Conservation (phyloP, 2,113 vertebrate genomes). For the Pelecanus crispus region DNA sequence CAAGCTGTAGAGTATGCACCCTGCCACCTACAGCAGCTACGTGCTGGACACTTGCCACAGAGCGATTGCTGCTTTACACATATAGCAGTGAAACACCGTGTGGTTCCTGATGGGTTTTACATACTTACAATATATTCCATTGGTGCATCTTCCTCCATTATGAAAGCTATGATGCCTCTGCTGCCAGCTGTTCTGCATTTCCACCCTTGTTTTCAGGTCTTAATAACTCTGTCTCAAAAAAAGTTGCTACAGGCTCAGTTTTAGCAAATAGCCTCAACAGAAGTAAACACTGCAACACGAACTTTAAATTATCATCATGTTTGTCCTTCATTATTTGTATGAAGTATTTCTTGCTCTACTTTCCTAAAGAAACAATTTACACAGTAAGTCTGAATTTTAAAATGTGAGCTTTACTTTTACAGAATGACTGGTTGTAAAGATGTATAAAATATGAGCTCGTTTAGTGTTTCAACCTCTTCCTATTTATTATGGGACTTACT, state of each 20-base stretch:
- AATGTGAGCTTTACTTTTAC: neutral
- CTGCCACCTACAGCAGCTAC: neutral
- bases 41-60: neutral
- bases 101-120: neutral
- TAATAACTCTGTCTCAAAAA: neutral
- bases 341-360: neutral
- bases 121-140: neutral
- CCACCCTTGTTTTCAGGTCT: neutral
- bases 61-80: neutral
- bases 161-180: neutral
- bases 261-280: neutral
- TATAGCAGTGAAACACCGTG: neutral
- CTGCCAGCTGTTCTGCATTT: slow-evolving; percentile 4
- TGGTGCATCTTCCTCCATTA: neutral
- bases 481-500: neutral
- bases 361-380: neutral
- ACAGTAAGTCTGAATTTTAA: neutral
- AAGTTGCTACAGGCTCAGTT: neutral
- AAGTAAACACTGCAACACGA: slow-evolving; percentile 7
- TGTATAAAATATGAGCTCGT: neutral
- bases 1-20: neutral
- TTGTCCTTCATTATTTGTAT: slow-evolving; percentile 1
- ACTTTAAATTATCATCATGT: neutral
- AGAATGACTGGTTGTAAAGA: neutral
- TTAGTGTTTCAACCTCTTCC: neutral